Evolutionary conservation across 2,797 vertebrate genomes (phyloP), one percentile per base, ranked within the genome.

Genomic region (Hypotaenidia okinawae): DNA sequence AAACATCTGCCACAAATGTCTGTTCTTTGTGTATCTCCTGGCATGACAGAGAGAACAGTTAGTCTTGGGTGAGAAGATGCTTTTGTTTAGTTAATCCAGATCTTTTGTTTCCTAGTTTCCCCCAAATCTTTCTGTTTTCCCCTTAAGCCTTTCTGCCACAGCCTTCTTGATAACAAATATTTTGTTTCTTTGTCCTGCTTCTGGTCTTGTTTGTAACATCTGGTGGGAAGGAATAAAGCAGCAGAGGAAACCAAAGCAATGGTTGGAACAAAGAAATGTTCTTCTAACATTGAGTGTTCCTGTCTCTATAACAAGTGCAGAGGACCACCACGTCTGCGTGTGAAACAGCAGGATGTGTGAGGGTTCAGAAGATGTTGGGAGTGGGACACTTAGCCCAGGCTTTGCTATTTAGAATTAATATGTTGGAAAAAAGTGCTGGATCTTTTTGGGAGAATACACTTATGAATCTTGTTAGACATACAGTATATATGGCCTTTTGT

Each of bases 281-380:
- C 43, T 45, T 45, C 43, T 13, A 69, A 3, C 16, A 41, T 3
- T 1, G 3, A 17, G 16, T 32, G 27, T 35, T 77, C 16, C 52
- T 70, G 17, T 54, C 22, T 25, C 39, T 12, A 4, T 14, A 28
- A 35, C 7, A 41, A 83, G 33, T 7, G 27, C 72, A 52, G 11
- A 78, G 72, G 47, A 84, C 14, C 16, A 35, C 11, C 10, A 8
- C 0, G 0, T 27, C 54, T 64, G 33, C 3, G 0, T 47, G 32
- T 21, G 49, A 75, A 49, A 7, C 37, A 52, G n/a, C 9, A 66
- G 45, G 30, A 59, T 15, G 8, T 2, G 0, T 17, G 35, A 63
- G 67, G 41, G 39, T 32, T 74, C 67, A 89, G 54, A 39, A 58
- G 32, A 12, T 28, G 12, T 1, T 62, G 21, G 23, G 19, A 66